These are phyloP conservation scores for Erithacus rubecula DNA, from an alignment of 2,797 vertebrate genomes.

Conservation along the genomic window DNA sequence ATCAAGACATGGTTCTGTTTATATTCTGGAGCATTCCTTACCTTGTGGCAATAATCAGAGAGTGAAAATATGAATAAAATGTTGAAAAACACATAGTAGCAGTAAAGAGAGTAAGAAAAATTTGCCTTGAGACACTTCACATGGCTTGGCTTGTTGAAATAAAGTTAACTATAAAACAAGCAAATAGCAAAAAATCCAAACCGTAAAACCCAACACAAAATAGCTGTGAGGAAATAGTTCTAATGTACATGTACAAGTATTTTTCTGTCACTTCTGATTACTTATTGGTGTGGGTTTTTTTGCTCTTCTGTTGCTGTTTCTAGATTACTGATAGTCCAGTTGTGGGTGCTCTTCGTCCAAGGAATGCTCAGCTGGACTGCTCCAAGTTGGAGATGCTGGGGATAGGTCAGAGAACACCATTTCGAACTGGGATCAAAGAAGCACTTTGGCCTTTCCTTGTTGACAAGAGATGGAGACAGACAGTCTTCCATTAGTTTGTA, in stretches of 20 bases:
- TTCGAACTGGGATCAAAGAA: slow-evolving; percentile 84
- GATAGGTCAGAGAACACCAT: slow-evolving; percentile 85
- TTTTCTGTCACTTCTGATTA: neutral
- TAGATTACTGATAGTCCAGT: slow-evolving; percentile 89
- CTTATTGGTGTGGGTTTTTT: neutral
- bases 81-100: neutral
- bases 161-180: neutral
- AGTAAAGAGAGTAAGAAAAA: neutral
- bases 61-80: neutral
- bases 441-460: slow-evolving; percentile 95
- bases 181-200: neutral
- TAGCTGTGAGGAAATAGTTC: neutral
- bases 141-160: fast-evolving
- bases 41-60: neutral
- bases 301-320: neutral
- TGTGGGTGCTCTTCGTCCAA: slow-evolving; percentile 83
- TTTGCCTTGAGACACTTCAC: neutral
- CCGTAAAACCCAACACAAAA: fast-evolving
- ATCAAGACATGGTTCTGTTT: neutral
- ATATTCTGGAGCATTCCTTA: neutral
- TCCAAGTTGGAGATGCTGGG: slow-evolving; percentile 88
- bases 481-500: slow-evolving; percentile 89
- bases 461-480: slow-evolving; percentile 94
- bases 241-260: neutral
- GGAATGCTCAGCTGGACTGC: slow-evolving; percentile 88